Base-by-base conservation (phyloP, 1,140 invertebrate genomes). In the Campodea augens region DNA sequence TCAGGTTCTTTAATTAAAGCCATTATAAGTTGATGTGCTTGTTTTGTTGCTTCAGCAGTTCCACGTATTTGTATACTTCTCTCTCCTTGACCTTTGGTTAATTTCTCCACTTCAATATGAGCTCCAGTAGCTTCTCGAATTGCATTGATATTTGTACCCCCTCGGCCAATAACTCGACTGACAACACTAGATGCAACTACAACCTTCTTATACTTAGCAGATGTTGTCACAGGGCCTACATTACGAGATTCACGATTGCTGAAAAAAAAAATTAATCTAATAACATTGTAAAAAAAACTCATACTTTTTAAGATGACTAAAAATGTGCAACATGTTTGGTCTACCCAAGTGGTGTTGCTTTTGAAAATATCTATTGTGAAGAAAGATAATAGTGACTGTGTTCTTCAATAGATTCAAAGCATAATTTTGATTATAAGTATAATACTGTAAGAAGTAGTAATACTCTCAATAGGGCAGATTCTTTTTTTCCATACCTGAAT, bases 61-160 rank as follows among this genome's bases (percentile, higher is more conserved):
- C 90, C 90, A 62, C 81, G 92, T 53, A 97, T 93, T 12, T 89
- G 92, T 47, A 97, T 91, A 52, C 81, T 83, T 55, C 91, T 69
- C 62, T 96, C 92, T 23, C 83, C 85, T 64, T 89, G 84, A 10
- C 83, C 84, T 69, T 93, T 93, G 57, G 78, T 79, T 64, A 92
- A 87, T 59, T 96, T 97, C 60, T 98, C 92, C 1, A 98, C 87
- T 65, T 98, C 92, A 56, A 97, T 96, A 58, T 95, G 87, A 3
- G 92, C 92, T 41, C 89, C 88, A 13, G 90, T 95, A 20, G 86
- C 81, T 48, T 83, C 81, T 48, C 92, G 69, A 55, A 98, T 96
- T 4, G 90, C 85, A 68, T 96, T 97, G 52, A 98, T 96, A 65
- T 96, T 95, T 63, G 81, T 89, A 19, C 91, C 92, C 18, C 83